These are phyloP conservation scores for Anseranas semipalmata DNA, from an alignment of 2,113 vertebrate species.

Conservation along the genomic window DNA sequence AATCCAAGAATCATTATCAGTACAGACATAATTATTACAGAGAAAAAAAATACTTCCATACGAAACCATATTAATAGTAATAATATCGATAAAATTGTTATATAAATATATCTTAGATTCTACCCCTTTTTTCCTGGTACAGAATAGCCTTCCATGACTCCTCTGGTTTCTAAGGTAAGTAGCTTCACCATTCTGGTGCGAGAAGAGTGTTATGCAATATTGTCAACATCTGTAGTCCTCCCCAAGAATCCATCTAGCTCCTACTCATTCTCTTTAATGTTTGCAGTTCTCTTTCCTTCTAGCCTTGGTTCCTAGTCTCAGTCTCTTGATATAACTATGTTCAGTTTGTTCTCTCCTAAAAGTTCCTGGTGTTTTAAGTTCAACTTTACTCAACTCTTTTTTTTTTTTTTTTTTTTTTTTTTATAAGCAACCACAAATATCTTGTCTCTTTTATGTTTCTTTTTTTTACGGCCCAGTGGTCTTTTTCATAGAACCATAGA, in stretches of 20 bases:
- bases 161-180: not conserved
- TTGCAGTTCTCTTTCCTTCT: not conserved
- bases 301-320: not conserved
- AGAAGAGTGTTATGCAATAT: not conserved
- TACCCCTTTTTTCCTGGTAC: not conserved
- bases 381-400: not conserved
- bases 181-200: not conserved
- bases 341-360: not conserved
- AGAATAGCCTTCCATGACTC: not conserved
- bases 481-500: too few relatives aligned
- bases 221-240: not conserved
- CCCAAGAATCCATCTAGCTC: not conserved
- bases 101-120: not conserved
- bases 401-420: not conserved
- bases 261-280: not conserved
- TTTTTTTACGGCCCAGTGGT: not conserved
- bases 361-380: not conserved
- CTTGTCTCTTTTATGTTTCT: not conserved
- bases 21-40: not conserved
- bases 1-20: not conserved
- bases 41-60: not conserved
- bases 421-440: rapidly evolving
- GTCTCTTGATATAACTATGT: not conserved
- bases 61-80: not conserved
- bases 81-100: not conserved